Conservation (phyloP, 2,113 vertebrate species). For the Opisthocomus hoazin region DNA sequence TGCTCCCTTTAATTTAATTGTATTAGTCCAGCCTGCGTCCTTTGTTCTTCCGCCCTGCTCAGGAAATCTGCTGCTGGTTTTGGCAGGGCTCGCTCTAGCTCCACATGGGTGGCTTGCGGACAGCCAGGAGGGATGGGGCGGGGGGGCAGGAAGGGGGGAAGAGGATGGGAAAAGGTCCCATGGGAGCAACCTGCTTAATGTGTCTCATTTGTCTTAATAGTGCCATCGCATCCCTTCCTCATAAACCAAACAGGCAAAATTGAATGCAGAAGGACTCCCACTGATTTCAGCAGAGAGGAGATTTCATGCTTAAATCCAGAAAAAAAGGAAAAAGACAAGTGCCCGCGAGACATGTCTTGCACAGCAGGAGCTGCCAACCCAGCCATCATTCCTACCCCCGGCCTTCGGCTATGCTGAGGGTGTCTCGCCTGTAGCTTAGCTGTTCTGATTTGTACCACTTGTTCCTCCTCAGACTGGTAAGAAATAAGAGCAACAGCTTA, state of each 20-base stretch:
- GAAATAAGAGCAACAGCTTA: background rate
- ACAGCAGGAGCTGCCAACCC: background rate
- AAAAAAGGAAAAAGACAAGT: accelerated
- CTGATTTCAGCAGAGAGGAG: background rate
- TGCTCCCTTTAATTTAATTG: slow-evolving; percentile 39
- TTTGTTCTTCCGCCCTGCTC: background rate
- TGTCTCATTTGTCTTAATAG: background rate
- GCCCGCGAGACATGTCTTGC: background rate
- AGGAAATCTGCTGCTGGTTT: slow-evolving; percentile 48
- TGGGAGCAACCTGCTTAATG: background rate
- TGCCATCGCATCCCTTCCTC: background rate
- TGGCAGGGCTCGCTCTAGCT: background rate
- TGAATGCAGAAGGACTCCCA: background rate
- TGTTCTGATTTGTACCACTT: background rate
- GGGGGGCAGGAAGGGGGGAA: background rate
- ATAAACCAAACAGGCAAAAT: background rate
- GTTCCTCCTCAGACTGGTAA: background rate
- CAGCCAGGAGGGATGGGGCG: background rate
- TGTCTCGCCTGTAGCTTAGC: background rate
- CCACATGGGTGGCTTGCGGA: background rate
- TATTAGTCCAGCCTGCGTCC: background rate
- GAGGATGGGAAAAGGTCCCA: background rate
- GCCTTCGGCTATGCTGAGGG: background rate
- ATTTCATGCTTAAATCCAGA: background rate
- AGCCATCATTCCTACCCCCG: background rate